These are phyloP conservation scores for Pimpla rufipes DNA, from an alignment of 2,888 invertebrate genomes.

Conservation along the genomic window DNA sequence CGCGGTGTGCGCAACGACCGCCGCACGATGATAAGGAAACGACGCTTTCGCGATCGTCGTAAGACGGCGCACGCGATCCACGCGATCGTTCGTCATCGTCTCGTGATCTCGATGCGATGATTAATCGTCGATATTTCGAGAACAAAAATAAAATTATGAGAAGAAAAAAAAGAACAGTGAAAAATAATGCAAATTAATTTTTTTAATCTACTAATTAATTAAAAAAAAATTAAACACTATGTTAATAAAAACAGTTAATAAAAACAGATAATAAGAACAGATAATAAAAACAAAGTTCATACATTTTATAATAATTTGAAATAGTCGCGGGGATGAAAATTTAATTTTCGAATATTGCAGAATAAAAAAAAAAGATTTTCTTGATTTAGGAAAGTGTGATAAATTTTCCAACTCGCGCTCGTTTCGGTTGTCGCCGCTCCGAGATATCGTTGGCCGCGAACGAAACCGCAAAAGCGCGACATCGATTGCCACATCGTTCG, in stretches of 20 bases:
- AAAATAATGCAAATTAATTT: too few relatives aligned
- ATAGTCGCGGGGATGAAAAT: too few relatives aligned
- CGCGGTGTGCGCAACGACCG: not conserved
- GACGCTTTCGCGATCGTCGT: conserved; percentile 68
- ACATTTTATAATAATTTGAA: too few relatives aligned
- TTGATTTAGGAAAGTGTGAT: not conserved
- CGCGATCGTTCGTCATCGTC: not conserved
- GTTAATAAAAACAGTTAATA: too few relatives aligned
- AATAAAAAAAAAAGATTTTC: not conserved
- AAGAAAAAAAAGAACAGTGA: too few relatives aligned
- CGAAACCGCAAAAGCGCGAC: conserved; percentile 29
- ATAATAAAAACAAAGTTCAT: too few relatives aligned
- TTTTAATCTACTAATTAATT: too few relatives aligned
- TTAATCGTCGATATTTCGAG: conserved; percentile 16
- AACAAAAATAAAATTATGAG: not conserved
- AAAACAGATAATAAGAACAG: too few relatives aligned
- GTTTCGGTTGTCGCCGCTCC: conserved; percentile 10
- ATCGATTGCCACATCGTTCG: conserved; percentile 26
- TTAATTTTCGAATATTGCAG: not conserved
- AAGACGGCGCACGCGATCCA: conserved; percentile 68
- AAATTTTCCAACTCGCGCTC: not conserved
- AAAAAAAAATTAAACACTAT: too few relatives aligned
- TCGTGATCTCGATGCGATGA: conserved; percentile 7
- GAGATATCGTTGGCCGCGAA: conserved; percentile 23
- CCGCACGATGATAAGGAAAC: conserved; percentile 54